phyloP scores from a whole-genome alignment of 2,797 vertebrate species.

The Cuculus canorus region DNA sequence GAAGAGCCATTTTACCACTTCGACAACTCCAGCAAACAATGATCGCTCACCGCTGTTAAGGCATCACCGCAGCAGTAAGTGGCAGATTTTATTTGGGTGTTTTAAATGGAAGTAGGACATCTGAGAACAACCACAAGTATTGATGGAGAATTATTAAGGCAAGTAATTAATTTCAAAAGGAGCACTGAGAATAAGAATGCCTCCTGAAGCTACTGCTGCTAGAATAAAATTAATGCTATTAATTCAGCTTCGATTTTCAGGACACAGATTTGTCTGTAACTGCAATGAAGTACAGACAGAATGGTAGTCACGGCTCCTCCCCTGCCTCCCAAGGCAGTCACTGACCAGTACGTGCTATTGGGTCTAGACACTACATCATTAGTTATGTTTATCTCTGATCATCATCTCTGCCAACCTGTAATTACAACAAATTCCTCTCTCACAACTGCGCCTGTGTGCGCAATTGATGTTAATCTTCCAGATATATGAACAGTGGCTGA shows the following conservation, averaged over 20 bases:
- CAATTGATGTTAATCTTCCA: neutral
- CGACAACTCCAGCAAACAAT: neutral
- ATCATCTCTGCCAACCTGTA: constrained; percentile 10
- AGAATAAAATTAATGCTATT: neutral
- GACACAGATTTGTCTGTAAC: neutral
- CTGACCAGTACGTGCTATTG: neutral
- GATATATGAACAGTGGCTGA: neutral
- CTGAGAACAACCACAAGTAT: neutral
- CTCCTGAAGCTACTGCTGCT: constrained; percentile 15
- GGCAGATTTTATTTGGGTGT: neutral
- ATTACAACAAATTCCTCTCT: constrained; percentile 30
- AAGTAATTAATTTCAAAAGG: constrained; percentile 11
- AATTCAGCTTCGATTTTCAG: constrained; percentile 6
- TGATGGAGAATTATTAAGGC: neutral
- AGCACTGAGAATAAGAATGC: neutral
- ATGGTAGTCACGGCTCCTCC: neutral
- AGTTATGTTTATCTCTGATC: neutral
- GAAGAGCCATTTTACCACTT: neutral
- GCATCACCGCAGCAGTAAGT: neutral
- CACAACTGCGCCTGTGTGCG: neutral
- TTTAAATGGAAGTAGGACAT: neutral
- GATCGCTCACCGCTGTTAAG: neutral
- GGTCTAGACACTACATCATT: neutral
- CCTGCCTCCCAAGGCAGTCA: neutral
- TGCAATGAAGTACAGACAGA: neutral